These are phyloP conservation scores for Hypomesus transpacificus DNA, from an alignment of 2,113 vertebrate genomes.

Conservation along the genomic window DNA sequence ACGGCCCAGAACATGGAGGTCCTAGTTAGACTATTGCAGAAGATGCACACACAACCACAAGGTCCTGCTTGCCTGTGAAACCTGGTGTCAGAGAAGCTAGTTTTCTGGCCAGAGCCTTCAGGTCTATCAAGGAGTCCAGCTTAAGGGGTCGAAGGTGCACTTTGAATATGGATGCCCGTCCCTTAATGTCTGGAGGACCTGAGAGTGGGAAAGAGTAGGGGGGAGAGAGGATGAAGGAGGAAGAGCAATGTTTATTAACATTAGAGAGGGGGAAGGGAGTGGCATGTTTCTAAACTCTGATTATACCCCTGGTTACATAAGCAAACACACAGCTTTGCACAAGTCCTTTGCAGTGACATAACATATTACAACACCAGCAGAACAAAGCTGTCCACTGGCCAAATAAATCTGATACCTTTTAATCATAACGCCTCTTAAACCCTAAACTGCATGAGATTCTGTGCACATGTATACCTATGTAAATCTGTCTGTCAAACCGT, in stretches of 20 bases:
- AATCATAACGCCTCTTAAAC: too few relatives aligned
- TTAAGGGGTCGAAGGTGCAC: constrained; percentile 77
- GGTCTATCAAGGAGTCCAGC: constrained; percentile 59
- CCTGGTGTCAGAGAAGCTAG: constrained; percentile 71
- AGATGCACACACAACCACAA: background rate
- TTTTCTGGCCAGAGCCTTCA: constrained; percentile 63
- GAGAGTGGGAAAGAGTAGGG: background rate
- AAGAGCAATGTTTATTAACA: background rate
- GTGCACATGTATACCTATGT: constrained; percentile 61
- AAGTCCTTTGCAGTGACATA: too few relatives aligned
- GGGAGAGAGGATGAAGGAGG: background rate
- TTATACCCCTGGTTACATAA: too few relatives aligned
- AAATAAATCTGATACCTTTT: too few relatives aligned
- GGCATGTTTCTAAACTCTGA: too few relatives aligned
- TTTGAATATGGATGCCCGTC: constrained; percentile 77
- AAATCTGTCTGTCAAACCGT: constrained; percentile 78
- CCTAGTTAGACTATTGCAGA: background rate
- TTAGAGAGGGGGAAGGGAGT: constrained; percentile 1
- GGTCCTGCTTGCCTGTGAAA: constrained; percentile 71
- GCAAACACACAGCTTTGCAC: too few relatives aligned
- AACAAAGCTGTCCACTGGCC: too few relatives aligned
- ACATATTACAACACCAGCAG: too few relatives aligned
- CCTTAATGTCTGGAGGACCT: constrained; percentile 80
- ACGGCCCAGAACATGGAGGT: background rate
- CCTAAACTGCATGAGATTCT: background rate